phyloP scores from a whole-genome alignment of 2,888 invertebrate genomes.

The Smittia aterrima region DNA sequence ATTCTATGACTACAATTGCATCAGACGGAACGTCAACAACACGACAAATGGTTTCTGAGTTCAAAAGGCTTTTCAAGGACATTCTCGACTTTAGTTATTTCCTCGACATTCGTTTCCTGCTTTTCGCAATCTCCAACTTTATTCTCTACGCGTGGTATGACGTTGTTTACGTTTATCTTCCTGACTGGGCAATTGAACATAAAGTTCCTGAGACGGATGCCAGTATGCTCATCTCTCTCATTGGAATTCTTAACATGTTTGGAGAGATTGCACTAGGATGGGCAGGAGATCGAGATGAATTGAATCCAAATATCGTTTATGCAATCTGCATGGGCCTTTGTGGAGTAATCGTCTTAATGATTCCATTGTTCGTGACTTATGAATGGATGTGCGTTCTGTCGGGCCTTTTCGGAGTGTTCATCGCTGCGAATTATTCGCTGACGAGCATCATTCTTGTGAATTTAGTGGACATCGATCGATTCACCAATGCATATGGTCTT shows the following conservation, averaged over 20 bases:
- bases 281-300: constrained; percentile 77
- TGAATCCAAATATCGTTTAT: constrained; percentile 75
- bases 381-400: constrained; percentile 61
- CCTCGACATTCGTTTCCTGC: constrained; percentile 66
- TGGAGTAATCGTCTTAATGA: constrained; percentile 64
- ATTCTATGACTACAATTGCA: constrained; percentile 82
- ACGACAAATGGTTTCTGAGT: constrained; percentile 70
- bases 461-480: constrained; percentile 82
- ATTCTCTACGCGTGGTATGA: constrained; percentile 90
- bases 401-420: constrained; percentile 84
- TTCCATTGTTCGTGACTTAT: constrained; percentile 60
- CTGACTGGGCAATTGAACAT: constrained; percentile 72
- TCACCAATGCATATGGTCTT: constrained; percentile 88
- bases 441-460: constrained; percentile 89
- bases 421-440: constrained; percentile 88
- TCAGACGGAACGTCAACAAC: constrained; percentile 62
- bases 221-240: constrained; percentile 80
- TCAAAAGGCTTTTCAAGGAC: constrained; percentile 72
- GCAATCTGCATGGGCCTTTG: constrained; percentile 75
- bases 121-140: constrained; percentile 85
- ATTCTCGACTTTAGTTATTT: constrained; percentile 82
- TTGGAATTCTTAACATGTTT: constrained; percentile 83
- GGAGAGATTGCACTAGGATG: constrained; percentile 87
- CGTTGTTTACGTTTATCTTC: constrained; percentile 87
- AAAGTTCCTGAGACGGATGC: constrained; percentile 71